Percentiles rank a stretch among this genome's conserved stretches.
phyloP scores from a whole-genome alignment of 2,113 vertebrate genomes.

The Alethe castanea region DNA sequence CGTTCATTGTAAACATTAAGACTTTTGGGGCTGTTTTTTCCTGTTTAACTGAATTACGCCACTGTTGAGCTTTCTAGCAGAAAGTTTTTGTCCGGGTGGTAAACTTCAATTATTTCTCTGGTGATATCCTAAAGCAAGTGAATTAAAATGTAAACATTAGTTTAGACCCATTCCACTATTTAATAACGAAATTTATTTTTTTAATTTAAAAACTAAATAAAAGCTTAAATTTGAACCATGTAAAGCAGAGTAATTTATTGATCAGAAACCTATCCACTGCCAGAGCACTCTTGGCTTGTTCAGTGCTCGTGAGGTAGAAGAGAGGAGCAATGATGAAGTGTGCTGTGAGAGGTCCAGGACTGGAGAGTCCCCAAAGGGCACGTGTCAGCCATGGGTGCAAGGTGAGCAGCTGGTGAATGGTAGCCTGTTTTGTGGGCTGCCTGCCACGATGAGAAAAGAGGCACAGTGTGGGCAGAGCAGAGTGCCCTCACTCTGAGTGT shows the following conservation, averaged over 20 bases:
- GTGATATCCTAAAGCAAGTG: conserved; percentile 71
- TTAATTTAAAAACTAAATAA: conserved; percentile 85
- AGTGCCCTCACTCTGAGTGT: background rate
- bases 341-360: background rate
- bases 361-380: accelerated
- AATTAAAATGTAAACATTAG: conserved; percentile 74
- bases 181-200: conserved; percentile 88
- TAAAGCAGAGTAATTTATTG: conserved; percentile 77
- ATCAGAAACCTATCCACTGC: background rate
- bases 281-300: background rate
- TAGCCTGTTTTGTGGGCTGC: background rate
- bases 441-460: background rate
- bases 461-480: background rate
- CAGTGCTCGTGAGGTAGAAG: background rate
- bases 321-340: accelerated
- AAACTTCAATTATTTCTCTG: conserved; percentile 62
- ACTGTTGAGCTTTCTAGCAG: conserved; percentile 71
- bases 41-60: conserved; percentile 66
- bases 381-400: background rate
- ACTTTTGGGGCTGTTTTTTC: conserved; percentile 50
- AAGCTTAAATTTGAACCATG: conserved; percentile 81
- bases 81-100: conserved; percentile 65
- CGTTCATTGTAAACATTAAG: conserved; percentile 70
- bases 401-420: background rate
- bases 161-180: conserved; percentile 83